Base-by-base conservation (phyloP, 1,140 invertebrate species). In the Pissodes strobi region DNA sequence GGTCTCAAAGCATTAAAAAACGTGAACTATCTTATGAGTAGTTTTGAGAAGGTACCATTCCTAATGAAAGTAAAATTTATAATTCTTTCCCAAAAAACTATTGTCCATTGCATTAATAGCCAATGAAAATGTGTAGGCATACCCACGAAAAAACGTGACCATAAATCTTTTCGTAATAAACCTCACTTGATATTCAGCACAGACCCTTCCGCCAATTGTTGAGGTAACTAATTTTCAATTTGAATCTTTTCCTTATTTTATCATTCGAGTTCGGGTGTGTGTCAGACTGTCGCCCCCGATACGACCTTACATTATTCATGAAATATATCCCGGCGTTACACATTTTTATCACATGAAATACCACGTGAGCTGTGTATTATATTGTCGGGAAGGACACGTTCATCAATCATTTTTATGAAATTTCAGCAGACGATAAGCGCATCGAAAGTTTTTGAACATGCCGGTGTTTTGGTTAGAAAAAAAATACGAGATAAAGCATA, bases 231-330 rank as follows among this genome's bases (percentile, higher is more conserved):
- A 72, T 72, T 70, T 72, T 70, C 70, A 72, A 70, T 72, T 72
- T 70, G 66, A 72, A 65, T 70, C 67, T 70, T 72, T 71, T 72
- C 67, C 60, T 67, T 56, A 59, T 69, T 62, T 67, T 59, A 66
- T 69, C 65, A 59, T 61, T 61, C 30, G 37, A 37, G 45, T 41
- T 23, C 27, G 61, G 46, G 66, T 51, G 45, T 51, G 63, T 64
- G 66, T 67, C 71, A 70, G 64, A 63, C 71, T 72, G 71, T 72
- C 71, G 69, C 71, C 60, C 41, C 48, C 64, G 64, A 61, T 60
- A 49, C 64, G 59, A 74, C 68, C 67, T 61, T 74, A 74, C 72
- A 74, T 74, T 71, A 74, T 74, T 74, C 72, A 74, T 74, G 72
- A 72, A 72, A 69, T 67, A 43, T 60, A 68, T 57, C 65, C 61